A percentile compares a stretch with the other conserved stretches of the same genome.
These are phyloP conservation scores for Sceloporus undulatus DNA, from an alignment of 2,113 vertebrate species.

Conservation along the genomic window DNA sequence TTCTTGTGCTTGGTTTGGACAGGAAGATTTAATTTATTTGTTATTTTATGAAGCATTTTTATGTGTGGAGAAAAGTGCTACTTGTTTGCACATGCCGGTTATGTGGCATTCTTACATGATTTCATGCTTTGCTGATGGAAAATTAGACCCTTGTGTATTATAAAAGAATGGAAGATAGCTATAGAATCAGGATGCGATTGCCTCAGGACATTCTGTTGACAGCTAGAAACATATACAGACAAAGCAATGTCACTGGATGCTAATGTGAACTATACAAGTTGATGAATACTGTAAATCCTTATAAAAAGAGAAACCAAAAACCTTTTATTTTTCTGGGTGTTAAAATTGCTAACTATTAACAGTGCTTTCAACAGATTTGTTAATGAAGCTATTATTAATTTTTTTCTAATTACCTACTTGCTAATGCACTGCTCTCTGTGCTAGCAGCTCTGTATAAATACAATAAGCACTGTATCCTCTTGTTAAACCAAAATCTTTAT, in stretches of 20 bases:
- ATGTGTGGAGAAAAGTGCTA: constrained; percentile 82
- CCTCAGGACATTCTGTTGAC: constrained; percentile 96
- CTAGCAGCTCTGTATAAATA: constrained; percentile 15
- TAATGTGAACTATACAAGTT: constrained; percentile 93
- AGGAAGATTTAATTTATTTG: constrained; percentile 86
- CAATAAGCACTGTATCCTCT: constrained; percentile 1
- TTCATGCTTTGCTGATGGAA: constrained; percentile 98
- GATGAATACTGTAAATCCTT: constrained; percentile 88
- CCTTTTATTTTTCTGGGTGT: constrained; percentile 64
- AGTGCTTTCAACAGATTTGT: constrained; percentile 55
- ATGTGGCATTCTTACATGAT: constrained; percentile 92
- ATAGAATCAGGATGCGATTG: constrained; percentile 90
- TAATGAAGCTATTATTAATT: constrained; percentile 57
- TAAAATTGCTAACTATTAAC: constrained; percentile 57
- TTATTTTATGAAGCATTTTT: constrained; percentile 89
- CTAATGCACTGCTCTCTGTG: constrained; percentile 53
- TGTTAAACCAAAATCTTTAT: constrained; percentile 50
- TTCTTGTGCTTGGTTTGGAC: constrained; percentile 78
- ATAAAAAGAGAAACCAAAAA: constrained; percentile 75
- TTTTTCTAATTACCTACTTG: constrained; percentile 44
- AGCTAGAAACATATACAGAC: constrained; percentile 94
- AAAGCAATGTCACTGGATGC: constrained; percentile 92
- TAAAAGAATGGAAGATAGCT: constrained; percentile 90
- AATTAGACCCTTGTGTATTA: constrained; percentile 93
- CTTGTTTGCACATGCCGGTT: constrained; percentile 89